These are phyloP conservation scores for Lepus timidus DNA, from an alignment of 2,113 vertebrate species.

Conservation along the genomic window DNA sequence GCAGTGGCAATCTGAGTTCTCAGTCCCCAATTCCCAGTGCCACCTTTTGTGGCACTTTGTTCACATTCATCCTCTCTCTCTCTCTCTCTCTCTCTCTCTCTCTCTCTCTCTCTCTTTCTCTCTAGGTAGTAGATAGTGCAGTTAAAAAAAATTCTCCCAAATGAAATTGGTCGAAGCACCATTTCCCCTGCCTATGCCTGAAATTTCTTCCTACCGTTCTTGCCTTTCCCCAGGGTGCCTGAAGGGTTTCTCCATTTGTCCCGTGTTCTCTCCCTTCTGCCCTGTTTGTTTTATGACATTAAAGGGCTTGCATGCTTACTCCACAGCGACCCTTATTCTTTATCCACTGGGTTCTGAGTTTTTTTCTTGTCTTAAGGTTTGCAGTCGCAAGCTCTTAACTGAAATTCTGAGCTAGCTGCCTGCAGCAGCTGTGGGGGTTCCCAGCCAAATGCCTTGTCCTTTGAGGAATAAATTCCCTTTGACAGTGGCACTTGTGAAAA, in stretches of 20 bases:
- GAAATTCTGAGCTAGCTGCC: not conserved
- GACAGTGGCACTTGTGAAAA: conserved; percentile 55
- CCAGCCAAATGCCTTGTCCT: conserved; percentile 26
- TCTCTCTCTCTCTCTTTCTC: too few relatives aligned
- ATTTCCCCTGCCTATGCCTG: not conserved
- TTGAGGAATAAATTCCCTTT: conserved; percentile 69
- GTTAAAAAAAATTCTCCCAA: not conserved
- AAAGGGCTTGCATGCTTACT: conserved; percentile 29
- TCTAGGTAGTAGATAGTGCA: not conserved
- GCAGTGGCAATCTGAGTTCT: too few relatives aligned
- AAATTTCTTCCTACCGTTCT: not conserved
- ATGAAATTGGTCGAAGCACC: not conserved
- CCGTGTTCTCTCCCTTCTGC: not conserved
- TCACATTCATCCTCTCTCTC: too few relatives aligned
- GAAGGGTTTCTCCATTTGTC: not conserved
- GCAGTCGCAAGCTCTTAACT: conserved; percentile 40
- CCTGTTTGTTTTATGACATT: not conserved
- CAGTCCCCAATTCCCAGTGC: not conserved
- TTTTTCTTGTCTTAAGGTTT: conserved; percentile 42
- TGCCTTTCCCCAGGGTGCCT: not conserved
- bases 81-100: not conserved
- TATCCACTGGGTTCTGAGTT: not conserved
- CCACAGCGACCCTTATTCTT: conserved; percentile 27
- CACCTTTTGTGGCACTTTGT: not conserved
- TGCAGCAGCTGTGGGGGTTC: conserved; percentile 60